These are phyloP conservation scores for Pardalotus punctatus DNA, from an alignment of 2,113 vertebrate species.

Conservation along the genomic window DNA sequence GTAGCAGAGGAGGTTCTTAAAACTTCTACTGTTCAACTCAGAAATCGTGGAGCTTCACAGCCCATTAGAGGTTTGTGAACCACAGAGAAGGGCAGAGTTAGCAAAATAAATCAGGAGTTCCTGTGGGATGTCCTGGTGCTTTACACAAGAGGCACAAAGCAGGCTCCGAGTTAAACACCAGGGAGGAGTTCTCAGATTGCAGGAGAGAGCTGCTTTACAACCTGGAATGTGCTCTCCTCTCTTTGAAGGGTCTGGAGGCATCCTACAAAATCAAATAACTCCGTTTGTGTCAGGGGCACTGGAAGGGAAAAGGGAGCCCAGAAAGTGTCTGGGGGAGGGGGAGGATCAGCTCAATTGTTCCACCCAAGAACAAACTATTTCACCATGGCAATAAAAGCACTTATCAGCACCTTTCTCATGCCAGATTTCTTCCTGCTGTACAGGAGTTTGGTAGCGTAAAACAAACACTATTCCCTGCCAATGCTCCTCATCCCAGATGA, in stretches of 20 bases:
- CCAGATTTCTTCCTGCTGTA: not conserved
- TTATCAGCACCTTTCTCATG: not conserved
- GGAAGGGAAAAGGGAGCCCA: not conserved
- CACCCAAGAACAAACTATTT: not conserved
- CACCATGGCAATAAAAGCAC: not conserved
- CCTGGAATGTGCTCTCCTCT: slow-evolving; percentile 61
- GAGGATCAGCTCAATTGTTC: not conserved
- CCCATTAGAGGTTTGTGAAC: slow-evolving; percentile 66
- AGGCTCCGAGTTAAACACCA: slow-evolving; percentile 66
- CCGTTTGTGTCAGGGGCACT: slow-evolving; percentile 27
- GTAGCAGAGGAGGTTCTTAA: slow-evolving; percentile 18
- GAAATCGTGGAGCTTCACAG: slow-evolving; percentile 61
- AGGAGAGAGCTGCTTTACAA: slow-evolving; percentile 54
- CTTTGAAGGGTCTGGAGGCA: slow-evolving; percentile 49
- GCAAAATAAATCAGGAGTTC: slow-evolving; percentile 78
- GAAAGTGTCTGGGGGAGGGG: not conserved
- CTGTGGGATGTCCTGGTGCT: slow-evolving; percentile 70
- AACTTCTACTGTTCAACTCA: slow-evolving; percentile 51
- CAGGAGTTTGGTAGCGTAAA: not conserved
- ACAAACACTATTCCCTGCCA: not conserved
- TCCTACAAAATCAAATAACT: slow-evolving; percentile 59
- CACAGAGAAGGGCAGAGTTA: slow-evolving; percentile 67
- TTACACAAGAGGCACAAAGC: slow-evolving; percentile 58
- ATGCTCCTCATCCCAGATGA: not conserved
- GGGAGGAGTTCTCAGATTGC: slow-evolving; percentile 65